Base-by-base conservation (phyloP, 2,888 invertebrate species). In the Meiosimyza decipiens region DNA sequence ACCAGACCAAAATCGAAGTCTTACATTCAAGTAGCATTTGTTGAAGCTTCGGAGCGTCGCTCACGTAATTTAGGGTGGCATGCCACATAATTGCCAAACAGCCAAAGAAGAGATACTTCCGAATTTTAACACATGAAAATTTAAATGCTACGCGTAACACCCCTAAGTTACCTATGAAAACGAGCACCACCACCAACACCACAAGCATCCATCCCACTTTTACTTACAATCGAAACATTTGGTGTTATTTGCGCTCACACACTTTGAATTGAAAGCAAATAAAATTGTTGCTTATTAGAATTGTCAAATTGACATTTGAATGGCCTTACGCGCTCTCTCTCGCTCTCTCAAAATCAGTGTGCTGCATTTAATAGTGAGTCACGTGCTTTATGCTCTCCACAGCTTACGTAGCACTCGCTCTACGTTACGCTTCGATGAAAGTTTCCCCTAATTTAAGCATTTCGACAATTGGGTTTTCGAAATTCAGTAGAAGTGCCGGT, bases 111-210 rank as follows among this genome's bases (percentile, higher is more conserved):
- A 62, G 63, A 70, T 70, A 63, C 70, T 69, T 69, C 70, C 62
- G 62, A 70, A 63, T 54, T 63, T 62, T 70, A 66, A 59, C 60
- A 52, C 66, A 52, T 33, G 67, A 59, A 67, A 67, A 67, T 50
- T 7, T 40, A 40, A 40, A 40, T 40, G 9, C 2, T 40, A 40
- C 40, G 40, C 40, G 40, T 40, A 71, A 76, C 74, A 72, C 77
- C 80, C 78, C 55, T 67, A 64, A 59, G 55, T 33, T 54, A 71
- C 68, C 28, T 55, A 69, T 60, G 65, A 33, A 59, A 65, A 15
- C 49, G 22, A 22, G 22, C 13, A 50, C 4, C 55, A 50, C 13
- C 71, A 65, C 49, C 13, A 50, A 4, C 55, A 50, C 13, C 71
- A 50, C 49, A 40, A 63, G 18, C 59, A 28, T 13, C 73, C 60